Conservation (phyloP, 2,888 invertebrate genomes). For the Eupithecia inturbata region DNA sequence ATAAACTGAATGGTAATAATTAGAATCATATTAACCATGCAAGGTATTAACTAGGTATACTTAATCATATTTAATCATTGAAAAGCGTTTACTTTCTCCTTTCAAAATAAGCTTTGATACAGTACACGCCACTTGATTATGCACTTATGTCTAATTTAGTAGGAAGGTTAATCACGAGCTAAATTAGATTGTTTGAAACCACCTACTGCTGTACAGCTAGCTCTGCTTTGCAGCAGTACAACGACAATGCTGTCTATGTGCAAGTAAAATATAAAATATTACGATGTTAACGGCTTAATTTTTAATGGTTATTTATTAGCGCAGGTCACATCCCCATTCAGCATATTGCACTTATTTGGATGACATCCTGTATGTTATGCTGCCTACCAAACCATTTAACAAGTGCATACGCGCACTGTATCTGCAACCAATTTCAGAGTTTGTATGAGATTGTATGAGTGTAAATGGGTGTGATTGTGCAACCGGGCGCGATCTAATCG, state of each 20-base stretch:
- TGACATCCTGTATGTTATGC: not conserved
- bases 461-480: slow-evolving; percentile 59
- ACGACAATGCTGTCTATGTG: not conserved
- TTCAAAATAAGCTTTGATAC: slow-evolving; percentile 34
- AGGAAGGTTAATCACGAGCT: not conserved
- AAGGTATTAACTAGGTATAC: slow-evolving; percentile 24
- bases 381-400: not conserved
- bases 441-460: slow-evolving; percentile 37
- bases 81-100: slow-evolving; percentile 43
- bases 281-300: not conserved
- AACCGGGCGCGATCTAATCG: slow-evolving; percentile 51
- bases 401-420: slow-evolving; percentile 17
- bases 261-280: not conserved
- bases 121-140: slow-evolving; percentile 5
- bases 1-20: not conserved
- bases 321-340: not conserved
- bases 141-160: slow-evolving; percentile 1
- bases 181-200: not conserved
- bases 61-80: slow-evolving; percentile 43
- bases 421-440: slow-evolving; percentile 29
- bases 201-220: not conserved
- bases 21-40: slow-evolving; percentile 37
- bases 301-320: not conserved
- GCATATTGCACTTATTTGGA: not conserved
- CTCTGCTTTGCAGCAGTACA: not conserved